Conservation (phyloP, 2,888 invertebrate species). For the Dendrolimus houi region DNA sequence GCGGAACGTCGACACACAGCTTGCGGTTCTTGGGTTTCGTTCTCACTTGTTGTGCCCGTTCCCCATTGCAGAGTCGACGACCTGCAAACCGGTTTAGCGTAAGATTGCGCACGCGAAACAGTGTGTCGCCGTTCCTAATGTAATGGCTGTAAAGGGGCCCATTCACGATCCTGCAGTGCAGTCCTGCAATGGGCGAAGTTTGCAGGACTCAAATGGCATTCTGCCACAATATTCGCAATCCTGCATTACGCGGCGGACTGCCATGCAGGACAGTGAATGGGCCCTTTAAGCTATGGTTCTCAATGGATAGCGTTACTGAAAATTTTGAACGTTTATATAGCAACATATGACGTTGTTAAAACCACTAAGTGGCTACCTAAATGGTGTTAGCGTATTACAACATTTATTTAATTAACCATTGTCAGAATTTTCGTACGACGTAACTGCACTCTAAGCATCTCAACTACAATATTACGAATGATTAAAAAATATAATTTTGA, state of each 20-base stretch:
- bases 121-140: slow-evolving; percentile 74
- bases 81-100: slow-evolving; percentile 61
- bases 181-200: no score
- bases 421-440: not conserved
- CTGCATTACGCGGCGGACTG: not conserved
- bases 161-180: no score
- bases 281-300: slow-evolving; percentile 1
- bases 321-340: slow-evolving; percentile 4
- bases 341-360: not conserved
- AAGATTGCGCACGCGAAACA: slow-evolving; percentile 55
- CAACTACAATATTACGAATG: no score
- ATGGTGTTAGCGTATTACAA: not conserved
- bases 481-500: no score
- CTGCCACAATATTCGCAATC: slow-evolving; percentile 29
- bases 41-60: slow-evolving; percentile 66
- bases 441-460: no score
- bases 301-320: not conserved
- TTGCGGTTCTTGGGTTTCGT: slow-evolving; percentile 27
- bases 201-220: no score
- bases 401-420: slow-evolving; percentile 2
- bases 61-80: slow-evolving; percentile 52
- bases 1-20: slow-evolving; percentile 73
- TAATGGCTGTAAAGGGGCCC: slow-evolving; percentile 34
- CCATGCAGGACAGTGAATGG: no score
- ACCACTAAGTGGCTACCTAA: not conserved